Base-by-base conservation (phyloP, 2,888 invertebrate species). In the Strigamia transsilvanica region DNA sequence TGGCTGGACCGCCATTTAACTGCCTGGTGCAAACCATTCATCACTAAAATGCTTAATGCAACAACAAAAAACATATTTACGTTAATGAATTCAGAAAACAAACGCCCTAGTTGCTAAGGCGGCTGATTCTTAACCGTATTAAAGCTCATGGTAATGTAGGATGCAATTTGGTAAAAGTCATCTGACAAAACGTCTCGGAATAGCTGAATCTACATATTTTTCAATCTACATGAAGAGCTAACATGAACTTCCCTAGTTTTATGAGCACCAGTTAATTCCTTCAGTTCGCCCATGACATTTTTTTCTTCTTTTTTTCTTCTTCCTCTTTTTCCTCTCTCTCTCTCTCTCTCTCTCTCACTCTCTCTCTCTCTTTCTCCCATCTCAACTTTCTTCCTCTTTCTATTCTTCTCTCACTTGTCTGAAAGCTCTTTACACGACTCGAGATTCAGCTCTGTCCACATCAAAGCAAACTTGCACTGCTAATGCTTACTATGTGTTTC, bases 181-280 rank as follows among this genome's bases (percentile, higher is more conserved):
- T 66, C 61, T 18, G 61, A 66, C 61, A 66, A 66, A 66, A 66
- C 21, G 61, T 66, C 61, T 6, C 18, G 18, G n/a, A 66, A 66
- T 10, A 66, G 61, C 61, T 23, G 18, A 66, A 66, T 66, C 61
- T 66, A 66, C 61, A 66, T 66, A 66, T 66, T 66, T 66, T 66
- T 66, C 61, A 66, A 66, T 66, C 61, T 66, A 66, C 61, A 66
- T 66, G 23, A 66, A 23, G 61, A 66, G 61, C 61, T 18, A 23
- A 66, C 61, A 66, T 66, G 61, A 66, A 66, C 21, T 66, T 66
- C 61, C 61, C 61, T 23, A 66, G 61, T 66, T 66, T 66, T 66
- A 66, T 18, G 61, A 66, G 61, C 61, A 66, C 61, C 12, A 66
- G 61, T 23, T 66, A 66, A 66, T 66, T 66, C 61, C 61, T 66